These are phyloP conservation scores for Tenthredo amoena DNA, from an alignment of 2,888 invertebrate species.

Conservation along the genomic window DNA sequence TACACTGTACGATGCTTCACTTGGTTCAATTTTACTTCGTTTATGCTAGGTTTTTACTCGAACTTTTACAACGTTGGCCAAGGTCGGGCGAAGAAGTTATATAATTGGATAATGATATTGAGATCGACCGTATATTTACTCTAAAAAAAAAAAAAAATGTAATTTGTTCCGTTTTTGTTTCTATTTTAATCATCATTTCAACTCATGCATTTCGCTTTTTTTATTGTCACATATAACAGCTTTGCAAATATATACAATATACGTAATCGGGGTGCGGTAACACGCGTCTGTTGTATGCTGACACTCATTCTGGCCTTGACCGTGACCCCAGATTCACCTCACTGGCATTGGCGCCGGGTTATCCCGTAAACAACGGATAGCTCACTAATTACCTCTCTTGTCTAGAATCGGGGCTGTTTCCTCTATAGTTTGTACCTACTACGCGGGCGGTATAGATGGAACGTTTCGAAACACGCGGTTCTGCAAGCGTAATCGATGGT, in stretches of 20 bases:
- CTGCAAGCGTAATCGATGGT: background rate
- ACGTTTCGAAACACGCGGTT: slow-evolving; percentile 8
- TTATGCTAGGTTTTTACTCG: background rate
- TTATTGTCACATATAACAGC: background rate
- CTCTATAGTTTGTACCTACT: background rate
- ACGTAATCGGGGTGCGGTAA: slow-evolving; percentile 20
- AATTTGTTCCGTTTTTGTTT: background rate
- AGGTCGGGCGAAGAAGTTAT: background rate
- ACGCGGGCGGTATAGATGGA: background rate
- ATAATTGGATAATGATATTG: background rate
- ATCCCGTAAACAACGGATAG: slow-evolving; percentile 38
- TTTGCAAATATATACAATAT: background rate
- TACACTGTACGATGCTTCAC: background rate
- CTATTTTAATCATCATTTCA: background rate
- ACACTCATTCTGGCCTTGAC: slow-evolving; percentile 39
- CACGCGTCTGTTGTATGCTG: slow-evolving; percentile 12
- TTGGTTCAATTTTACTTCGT: background rate
- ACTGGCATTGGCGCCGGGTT: slow-evolving; percentile 33
- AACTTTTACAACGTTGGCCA: background rate
- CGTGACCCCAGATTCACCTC: slow-evolving; percentile 28
- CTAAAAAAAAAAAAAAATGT: too few species aligned
- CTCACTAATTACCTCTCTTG: slow-evolving; percentile 18
- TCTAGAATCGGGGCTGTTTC: slow-evolving; percentile 11
- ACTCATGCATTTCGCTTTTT: background rate
- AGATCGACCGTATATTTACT: background rate